Evolutionary conservation across 2,113 vertebrate genomes (phyloP).

Genomic region (Eira barbara): DNA sequence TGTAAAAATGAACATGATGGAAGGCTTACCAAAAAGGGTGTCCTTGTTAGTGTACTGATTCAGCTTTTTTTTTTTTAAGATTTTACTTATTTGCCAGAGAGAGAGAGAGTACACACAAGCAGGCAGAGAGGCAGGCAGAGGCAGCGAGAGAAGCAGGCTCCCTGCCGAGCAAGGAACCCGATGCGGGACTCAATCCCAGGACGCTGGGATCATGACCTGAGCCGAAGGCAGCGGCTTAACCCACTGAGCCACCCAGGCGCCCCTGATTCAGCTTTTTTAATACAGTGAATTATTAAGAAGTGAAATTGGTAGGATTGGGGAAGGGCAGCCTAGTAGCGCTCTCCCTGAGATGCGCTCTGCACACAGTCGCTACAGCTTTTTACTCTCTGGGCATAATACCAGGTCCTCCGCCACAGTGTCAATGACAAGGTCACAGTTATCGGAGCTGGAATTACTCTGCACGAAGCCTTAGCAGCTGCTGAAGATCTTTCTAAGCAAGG

Average conservation of each 20-base stretch:
- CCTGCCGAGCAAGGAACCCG: no score
- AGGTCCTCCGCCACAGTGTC: slow-evolving; percentile 87
- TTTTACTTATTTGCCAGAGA: no score
- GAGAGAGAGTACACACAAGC: no score
- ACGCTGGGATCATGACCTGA: no score
- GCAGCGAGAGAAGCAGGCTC: no score
- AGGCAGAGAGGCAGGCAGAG: no score
- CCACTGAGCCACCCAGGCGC: no score
- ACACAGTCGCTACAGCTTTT: not conserved
- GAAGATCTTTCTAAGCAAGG: slow-evolving; percentile 86
- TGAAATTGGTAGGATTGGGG: not conserved
- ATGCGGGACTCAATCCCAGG: no score
- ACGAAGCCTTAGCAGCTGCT: slow-evolving; percentile 89
- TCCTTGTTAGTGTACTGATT: not conserved
- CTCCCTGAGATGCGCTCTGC: not conserved
- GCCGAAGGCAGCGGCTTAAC: no score
- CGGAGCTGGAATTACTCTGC: slow-evolving; percentile 90
- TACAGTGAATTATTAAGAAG: not conserved
- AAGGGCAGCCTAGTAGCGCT: not conserved
- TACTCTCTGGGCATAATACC: not conserved
- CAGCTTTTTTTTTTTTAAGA: no score
- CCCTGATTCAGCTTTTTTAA: not conserved
- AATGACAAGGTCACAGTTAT: slow-evolving; percentile 87
- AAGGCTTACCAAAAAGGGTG: not conserved
- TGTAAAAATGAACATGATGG: not conserved